These are phyloP conservation scores for Agrotis ipsilon DNA, from an alignment of 2,888 invertebrate species.

Conservation along the genomic window DNA sequence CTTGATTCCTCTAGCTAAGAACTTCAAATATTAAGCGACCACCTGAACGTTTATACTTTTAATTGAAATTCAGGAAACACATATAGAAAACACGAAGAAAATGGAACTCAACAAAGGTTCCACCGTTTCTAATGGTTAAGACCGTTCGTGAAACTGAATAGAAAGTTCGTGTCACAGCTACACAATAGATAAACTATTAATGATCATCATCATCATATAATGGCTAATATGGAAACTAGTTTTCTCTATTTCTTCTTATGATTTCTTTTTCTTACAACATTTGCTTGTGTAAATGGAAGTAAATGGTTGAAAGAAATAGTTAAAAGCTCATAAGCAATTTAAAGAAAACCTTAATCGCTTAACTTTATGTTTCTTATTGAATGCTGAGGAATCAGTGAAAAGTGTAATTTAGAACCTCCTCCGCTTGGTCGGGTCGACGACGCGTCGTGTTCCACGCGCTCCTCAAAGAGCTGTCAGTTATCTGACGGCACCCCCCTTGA, in stretches of 20 bases:
- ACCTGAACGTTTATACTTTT: too few relatives aligned
- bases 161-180: slow-evolving; percentile 48
- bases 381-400: background rate
- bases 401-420: background rate
- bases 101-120: slow-evolving; percentile 29
- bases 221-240: slow-evolving; percentile 32
- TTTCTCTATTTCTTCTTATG: slow-evolving; percentile 25
- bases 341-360: background rate
- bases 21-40: too few relatives aligned
- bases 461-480: too few relatives aligned
- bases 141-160: slow-evolving; percentile 45
- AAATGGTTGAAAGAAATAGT: background rate
- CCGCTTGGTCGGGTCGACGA: too few relatives aligned
- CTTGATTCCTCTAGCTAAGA: too few relatives aligned
- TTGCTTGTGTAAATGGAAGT: background rate
- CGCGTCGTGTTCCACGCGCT: too few relatives aligned
- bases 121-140: slow-evolving; percentile 21
- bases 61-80: too few relatives aligned
- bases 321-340: background rate
- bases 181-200: slow-evolving; percentile 50
- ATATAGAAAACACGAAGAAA: slow-evolving; percentile 6
- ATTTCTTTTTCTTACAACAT: slow-evolving; percentile 20
- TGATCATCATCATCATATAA: slow-evolving; percentile 34
- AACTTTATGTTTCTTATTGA: background rate
- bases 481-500: too few relatives aligned